Percentiles rank a stretch among this genome's conserved stretches.
Evolutionary conservation across 1,140 invertebrate genomes (phyloP).

Genomic region (Atta cephalotes): DNA sequence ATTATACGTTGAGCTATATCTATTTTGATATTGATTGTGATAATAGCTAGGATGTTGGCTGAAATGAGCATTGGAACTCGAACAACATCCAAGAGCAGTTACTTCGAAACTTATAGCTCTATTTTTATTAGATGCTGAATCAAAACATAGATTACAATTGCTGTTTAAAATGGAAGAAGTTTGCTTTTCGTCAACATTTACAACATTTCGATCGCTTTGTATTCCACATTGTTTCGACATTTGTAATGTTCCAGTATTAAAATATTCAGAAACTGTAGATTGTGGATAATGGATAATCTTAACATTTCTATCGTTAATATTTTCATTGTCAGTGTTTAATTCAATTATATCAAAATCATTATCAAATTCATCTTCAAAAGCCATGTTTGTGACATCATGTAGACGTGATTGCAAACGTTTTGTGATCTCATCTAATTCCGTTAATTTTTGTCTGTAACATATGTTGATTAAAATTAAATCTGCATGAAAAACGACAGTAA

Average conservation of each 20-base stretch:
- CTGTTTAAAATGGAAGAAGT: conserved; percentile 50
- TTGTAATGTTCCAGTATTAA: conserved; percentile 26
- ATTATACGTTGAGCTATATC: conserved; percentile 2
- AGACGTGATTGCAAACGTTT: conserved; percentile 87
- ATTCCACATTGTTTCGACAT: neutral
- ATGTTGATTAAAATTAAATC: conserved; percentile 43
- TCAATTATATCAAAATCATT: conserved; percentile 86
- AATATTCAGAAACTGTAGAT: neutral
- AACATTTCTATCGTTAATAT: neutral
- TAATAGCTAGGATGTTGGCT: conserved; percentile 32
- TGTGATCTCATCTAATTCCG: conserved; percentile 89
- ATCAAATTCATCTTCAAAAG: conserved; percentile 86
- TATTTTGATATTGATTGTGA: conserved; percentile 45
- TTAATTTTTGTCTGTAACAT: conserved; percentile 87
- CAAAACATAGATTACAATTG: conserved; percentile 29
- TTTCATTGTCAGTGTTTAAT: conserved; percentile 74
- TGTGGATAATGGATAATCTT: neutral
- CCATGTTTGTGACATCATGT: conserved; percentile 87
- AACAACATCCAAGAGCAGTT: neutral
- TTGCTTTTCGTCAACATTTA: conserved; percentile 27
- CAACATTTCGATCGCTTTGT: neutral
- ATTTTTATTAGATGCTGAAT: conserved; percentile 61
- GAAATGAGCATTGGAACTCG: neutral
- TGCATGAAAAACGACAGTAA: neutral
- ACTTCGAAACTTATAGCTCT: conserved; percentile 60